Conservation (phyloP, 1,140 invertebrate genomes). For the Trichonephila clavata region DNA sequence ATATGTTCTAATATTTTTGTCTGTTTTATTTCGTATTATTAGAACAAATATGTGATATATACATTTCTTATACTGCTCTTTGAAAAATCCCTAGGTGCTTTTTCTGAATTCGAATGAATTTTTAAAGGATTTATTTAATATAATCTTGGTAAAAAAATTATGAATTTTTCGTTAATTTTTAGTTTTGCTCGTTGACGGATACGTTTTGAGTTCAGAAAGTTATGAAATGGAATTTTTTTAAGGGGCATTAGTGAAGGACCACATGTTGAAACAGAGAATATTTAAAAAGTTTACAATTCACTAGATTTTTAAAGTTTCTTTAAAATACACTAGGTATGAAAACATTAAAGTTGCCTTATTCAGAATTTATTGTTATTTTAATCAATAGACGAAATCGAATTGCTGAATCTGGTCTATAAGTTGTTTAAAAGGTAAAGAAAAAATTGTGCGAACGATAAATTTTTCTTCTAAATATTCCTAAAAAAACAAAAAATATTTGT, state of each 20-base stretch:
- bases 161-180: not conserved
- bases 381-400: too few relatives aligned
- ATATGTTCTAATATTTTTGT: slow-evolving; percentile 24
- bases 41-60: slow-evolving; percentile 38
- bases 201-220: not conserved
- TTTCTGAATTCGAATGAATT: not conserved
- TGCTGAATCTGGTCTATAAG: too few relatives aligned
- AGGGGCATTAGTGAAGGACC: not conserved
- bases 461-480: too few relatives aligned
- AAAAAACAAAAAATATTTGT: too few relatives aligned
- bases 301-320: not conserved
- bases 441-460: too few relatives aligned
- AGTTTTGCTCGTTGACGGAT: not conserved
- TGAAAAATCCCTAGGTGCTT: slow-evolving; percentile 8
- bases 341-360: too few relatives aligned
- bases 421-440: too few relatives aligned
- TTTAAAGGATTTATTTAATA: not conserved
- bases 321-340: not conserved
- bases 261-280: not conserved
- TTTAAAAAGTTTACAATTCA: not conserved
- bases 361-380: too few relatives aligned
- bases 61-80: slow-evolving; percentile 37
- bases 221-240: not conserved
- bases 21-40: not conserved
- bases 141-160: too few relatives aligned